phyloP scores from a whole-genome alignment of 2,797 vertebrate genomes.

The Oophaga sylvatica region DNA sequence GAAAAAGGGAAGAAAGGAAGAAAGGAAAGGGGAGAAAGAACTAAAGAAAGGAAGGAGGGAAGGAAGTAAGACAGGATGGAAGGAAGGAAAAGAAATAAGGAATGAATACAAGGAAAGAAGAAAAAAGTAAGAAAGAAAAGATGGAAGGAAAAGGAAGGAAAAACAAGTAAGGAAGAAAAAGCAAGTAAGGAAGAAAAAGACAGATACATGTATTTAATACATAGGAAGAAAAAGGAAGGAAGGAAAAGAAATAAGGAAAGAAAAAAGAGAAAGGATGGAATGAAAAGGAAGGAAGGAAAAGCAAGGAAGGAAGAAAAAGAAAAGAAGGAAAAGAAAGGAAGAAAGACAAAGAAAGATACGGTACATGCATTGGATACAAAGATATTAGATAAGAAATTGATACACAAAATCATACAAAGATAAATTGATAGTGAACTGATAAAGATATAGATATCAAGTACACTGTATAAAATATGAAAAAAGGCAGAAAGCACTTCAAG shows the following conservation, averaged over 20 bases:
- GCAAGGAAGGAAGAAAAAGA: neutral
- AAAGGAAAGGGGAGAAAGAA: neutral
- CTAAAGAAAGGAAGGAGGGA: no score
- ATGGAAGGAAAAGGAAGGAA: neutral
- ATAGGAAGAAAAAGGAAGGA: neutral
- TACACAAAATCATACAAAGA: neutral
- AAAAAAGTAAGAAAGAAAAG: neutral
- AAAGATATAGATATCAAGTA: neutral
- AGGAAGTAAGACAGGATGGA: no score
- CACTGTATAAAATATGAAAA: no score
- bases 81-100: no score
- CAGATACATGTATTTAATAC: no score
- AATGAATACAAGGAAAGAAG: no score
- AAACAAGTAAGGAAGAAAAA: neutral
- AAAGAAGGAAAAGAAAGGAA: no score
- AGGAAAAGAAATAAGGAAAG: neutral
- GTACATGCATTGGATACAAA: neutral
- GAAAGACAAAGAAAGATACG: no score
- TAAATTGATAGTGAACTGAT: neutral
- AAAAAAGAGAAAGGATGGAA: neutral
- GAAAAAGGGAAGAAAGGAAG: no score
- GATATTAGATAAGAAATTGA: neutral
- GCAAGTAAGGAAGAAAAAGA: no score
- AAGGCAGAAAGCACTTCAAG: no score
- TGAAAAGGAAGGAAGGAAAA: neutral